Base-by-base conservation (phyloP, 2,888 invertebrate genomes). In the Syrphus vitripennis region DNA sequence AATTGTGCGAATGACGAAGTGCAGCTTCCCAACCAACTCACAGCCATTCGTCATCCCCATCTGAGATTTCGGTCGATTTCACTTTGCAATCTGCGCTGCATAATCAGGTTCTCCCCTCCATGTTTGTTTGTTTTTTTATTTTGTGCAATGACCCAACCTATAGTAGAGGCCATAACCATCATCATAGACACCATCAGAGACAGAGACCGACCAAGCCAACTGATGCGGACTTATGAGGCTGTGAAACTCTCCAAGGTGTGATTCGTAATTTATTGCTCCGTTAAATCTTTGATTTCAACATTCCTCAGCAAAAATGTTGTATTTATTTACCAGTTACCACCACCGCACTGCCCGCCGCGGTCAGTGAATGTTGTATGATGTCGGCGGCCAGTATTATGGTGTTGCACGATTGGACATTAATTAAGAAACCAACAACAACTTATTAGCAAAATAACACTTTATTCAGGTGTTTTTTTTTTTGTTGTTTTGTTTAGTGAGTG, bases 281-380 rank as follows among this genome's bases (percentile, higher is more conserved):
- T 84, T 83, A 83, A 83, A 83, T 83, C 83, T 83, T 80, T 71
- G 80, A 80, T 84, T 84, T 84, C 80, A 71, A 75, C 80, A 83
- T 83, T 83, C 75, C 34, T 69, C 65, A 48, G 57, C 9, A 29
- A 59, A 76, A 84, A 61, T 61, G 61, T 61, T 61, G 61, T 84
- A 71, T 84, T 80, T 84, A 84, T 72, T 9, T 10, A 2, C 7
- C 6, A 31, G 9, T 1, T 34, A 34, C 16, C 45, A 9, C 12
- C 53, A 6, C 19, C 7, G 31, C 31, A 6, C 12, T 5, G 1
- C 21, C 31, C 19, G 12, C 21, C 24, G n/a, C 31, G 12, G 40
- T 24, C 9, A 14, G 75, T 74, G 34, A n/a, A n/a, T n/a, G n/a
- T n/a, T n/a, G 6, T 4, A 3, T 5, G 3, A 19, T 14, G 26